Conservation (phyloP, 2,113 vertebrate species). For the Nannospalax galili region DNA sequence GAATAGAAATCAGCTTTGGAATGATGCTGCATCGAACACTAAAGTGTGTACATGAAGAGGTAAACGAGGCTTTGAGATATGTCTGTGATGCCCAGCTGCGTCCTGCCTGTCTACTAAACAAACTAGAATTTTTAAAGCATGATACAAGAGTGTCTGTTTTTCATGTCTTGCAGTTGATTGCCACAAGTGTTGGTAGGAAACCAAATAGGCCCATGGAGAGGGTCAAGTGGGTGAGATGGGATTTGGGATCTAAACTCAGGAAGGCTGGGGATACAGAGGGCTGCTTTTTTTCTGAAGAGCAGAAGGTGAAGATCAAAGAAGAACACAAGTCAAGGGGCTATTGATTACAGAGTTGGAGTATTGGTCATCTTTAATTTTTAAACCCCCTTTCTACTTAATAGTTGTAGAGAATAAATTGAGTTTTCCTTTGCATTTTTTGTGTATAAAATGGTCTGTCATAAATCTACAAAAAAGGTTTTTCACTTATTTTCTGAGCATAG, state of each 20-base stretch:
- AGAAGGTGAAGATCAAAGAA: slow-evolving; percentile 5
- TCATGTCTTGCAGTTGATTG: neutral
- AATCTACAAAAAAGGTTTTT: slow-evolving; percentile 49
- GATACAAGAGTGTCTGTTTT: neutral
- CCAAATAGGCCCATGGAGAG: neutral
- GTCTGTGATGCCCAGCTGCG: neutral
- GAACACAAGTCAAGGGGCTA: neutral
- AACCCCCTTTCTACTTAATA: neutral
- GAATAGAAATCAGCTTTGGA: neutral
- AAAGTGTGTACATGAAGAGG: neutral
- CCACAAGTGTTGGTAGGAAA: neutral
- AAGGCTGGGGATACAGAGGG: neutral
- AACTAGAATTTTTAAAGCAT: neutral
- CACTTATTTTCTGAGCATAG: neutral
- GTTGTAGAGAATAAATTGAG: neutral
- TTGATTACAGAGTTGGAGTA: neutral
- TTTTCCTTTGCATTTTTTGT: slow-evolving; percentile 38
- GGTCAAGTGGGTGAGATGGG: neutral
- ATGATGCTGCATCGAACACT: neutral
- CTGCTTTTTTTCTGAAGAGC: neutral
- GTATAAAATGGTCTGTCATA: slow-evolving; percentile 20
- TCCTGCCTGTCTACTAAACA: neutral
- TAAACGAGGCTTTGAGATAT: neutral
- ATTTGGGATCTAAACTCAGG: neutral
- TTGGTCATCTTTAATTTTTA: slow-evolving; percentile 40